A percentile compares a stretch with the other conserved stretches of the same genome.
Evolutionary conservation across 2,113 vertebrate species (phyloP).

Genomic region (Brachyhypopomus occidentalis): DNA sequence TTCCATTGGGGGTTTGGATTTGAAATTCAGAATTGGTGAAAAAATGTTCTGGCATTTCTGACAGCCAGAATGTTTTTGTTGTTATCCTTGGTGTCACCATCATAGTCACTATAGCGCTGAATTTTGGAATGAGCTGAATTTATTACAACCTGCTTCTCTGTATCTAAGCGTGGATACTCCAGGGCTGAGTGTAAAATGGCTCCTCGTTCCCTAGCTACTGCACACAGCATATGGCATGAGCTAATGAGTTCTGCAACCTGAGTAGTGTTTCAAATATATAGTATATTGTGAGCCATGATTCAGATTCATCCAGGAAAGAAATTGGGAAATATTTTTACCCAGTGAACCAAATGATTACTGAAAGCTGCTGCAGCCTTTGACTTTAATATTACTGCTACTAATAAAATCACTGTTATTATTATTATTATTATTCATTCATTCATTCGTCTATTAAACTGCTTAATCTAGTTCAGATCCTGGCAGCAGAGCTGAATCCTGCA

Average conservation of each 20-base stretch:
- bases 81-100: neutral
- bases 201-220: neutral
- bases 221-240: neutral
- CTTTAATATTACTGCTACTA: neutral
- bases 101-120: neutral
- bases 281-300: neutral
- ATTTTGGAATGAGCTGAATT: too few relatives aligned
- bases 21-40: too few relatives aligned
- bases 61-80: neutral
- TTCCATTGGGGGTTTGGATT: too few relatives aligned
- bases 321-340: neutral
- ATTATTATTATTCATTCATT: too few relatives aligned
- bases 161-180: neutral
- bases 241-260: neutral
- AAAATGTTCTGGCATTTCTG: too few relatives aligned
- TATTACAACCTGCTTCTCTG: neutral
- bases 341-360: neutral
- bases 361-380: neutral
- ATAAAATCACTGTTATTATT: too few relatives aligned
- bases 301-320: neutral
- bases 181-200: slow-evolving; percentile 19
- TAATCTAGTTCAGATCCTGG: too few relatives aligned
- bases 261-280: slow-evolving; percentile 1
- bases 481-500: too few relatives aligned
- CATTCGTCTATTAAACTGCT: too few relatives aligned